Percentiles rank a stretch among this genome's conserved stretches.
Evolutionary conservation across 1,140 invertebrate genomes (phyloP).

Genomic region (Steinernema khuongi): DNA sequence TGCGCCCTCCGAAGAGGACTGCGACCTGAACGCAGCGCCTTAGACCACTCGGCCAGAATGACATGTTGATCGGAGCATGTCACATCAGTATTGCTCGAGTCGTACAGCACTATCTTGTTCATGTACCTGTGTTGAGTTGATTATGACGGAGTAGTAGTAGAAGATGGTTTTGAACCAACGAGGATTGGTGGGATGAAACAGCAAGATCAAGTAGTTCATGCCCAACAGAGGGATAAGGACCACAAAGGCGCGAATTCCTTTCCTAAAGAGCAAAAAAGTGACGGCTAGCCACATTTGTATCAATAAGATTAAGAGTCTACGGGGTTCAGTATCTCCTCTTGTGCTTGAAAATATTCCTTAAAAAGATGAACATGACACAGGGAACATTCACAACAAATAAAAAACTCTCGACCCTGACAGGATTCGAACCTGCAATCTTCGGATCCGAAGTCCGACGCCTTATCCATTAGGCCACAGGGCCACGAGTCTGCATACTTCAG

Average conservation of each 20-base stretch:
- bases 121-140: background rate
- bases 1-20: slow-evolving; percentile 63
- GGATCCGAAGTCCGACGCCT: background rate
- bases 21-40: slow-evolving; percentile 85
- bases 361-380: background rate
- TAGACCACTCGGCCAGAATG: slow-evolving; percentile 82
- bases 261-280: too few relatives aligned
- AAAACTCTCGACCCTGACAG: background rate
- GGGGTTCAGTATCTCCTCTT: too few relatives aligned
- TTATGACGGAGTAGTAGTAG: slow-evolving; percentile 4
- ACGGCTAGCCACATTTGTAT: too few relatives aligned
- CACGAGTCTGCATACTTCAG: too few relatives aligned
- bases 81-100: too few relatives aligned
- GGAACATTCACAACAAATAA: too few relatives aligned
- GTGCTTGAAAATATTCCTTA: background rate
- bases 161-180: background rate
- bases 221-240: background rate
- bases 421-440: background rate
- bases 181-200: background rate
- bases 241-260: background rate
- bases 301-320: too few relatives aligned
- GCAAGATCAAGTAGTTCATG: background rate
- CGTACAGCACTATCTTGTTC: too few relatives aligned
- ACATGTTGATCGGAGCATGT: slow-evolving; percentile 58
- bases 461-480: background rate